Evolutionary conservation across 2,888 invertebrate genomes (phyloP).

Genomic region (Heliconius sara): DNA sequence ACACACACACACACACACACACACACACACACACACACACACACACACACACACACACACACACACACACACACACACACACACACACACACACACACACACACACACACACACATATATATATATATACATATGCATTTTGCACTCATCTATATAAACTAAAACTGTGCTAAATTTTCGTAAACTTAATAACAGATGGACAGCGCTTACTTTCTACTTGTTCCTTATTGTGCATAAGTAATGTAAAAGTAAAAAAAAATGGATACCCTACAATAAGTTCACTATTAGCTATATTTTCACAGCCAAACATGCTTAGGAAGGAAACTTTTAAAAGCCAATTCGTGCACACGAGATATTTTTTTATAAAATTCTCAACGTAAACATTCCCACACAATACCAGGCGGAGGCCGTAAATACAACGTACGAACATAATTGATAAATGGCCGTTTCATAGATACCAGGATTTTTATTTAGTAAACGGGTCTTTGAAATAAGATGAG

Average conservation of each 20-base stretch:
- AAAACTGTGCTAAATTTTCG: too few species aligned
- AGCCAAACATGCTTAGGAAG: not conserved
- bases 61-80: too few species aligned
- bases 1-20: too few species aligned
- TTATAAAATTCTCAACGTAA: slow-evolving; percentile 25
- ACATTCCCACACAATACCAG: slow-evolving; percentile 39
- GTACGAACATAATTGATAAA: slow-evolving; percentile 34
- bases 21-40: too few species aligned
- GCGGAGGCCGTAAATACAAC: slow-evolving; percentile 27
- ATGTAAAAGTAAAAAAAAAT: not conserved
- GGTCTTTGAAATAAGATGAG: not conserved
- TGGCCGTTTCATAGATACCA: slow-evolving; percentile 10
- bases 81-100: too few species aligned
- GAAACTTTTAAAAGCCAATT: not conserved
- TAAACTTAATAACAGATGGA: too few species aligned
- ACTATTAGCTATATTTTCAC: not conserved
- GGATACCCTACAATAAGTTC: not conserved
- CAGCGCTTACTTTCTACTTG: too few species aligned
- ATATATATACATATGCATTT: too few species aligned
- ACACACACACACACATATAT: too few species aligned
- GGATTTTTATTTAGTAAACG: not conserved
- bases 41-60: too few species aligned
- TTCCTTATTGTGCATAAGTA: not conserved
- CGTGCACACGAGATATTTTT: slow-evolving; percentile 10
- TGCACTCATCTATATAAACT: too few species aligned